phyloP scores from a whole-genome alignment of 2,888 invertebrate genomes.

The Agelastica alni region DNA sequence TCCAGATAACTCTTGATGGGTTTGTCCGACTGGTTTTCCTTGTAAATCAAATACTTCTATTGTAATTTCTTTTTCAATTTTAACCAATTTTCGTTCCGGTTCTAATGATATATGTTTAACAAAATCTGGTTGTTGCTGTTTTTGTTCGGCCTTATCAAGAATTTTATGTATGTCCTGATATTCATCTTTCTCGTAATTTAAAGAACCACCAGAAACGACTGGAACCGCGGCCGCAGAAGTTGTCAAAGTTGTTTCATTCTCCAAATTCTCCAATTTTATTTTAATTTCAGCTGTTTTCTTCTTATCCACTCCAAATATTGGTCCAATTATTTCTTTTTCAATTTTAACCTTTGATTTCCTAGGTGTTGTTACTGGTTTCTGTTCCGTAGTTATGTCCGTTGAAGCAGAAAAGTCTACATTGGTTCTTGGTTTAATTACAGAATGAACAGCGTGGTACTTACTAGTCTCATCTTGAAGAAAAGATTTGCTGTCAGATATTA shows the following conservation, averaged over 20 bases:
- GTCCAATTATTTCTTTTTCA: conserved; percentile 7
- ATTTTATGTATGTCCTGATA: neutral
- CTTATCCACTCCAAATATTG: conserved; percentile 33
- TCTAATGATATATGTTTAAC: conserved; percentile 1
- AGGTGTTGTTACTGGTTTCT: neutral
- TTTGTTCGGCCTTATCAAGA: conserved; percentile 1
- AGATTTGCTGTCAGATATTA: conserved; percentile 23
- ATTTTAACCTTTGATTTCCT: conserved; percentile 1
- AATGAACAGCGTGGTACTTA: conserved; percentile 33
- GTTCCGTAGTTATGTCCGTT: neutral
- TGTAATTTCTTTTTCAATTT: neutral
- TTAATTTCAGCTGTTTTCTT: conserved; percentile 24
- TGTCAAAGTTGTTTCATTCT: conserved; percentile 6
- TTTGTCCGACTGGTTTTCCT: neutral
- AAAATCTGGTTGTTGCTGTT: conserved; percentile 1
- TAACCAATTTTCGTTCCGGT: conserved; percentile 1
- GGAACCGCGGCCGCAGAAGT: no score
- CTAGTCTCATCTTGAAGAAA: neutral
- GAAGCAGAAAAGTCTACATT: neutral
- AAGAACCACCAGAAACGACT: no score
- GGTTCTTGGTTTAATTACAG: conserved; percentile 10
- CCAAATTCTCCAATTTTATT: conserved; percentile 4
- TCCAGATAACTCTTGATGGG: neutral
- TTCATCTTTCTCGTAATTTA: conserved; percentile 16
- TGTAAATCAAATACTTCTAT: neutral